Conservation (phyloP, 1,140 invertebrate species). For the Cyclargus thomasi region DNA sequence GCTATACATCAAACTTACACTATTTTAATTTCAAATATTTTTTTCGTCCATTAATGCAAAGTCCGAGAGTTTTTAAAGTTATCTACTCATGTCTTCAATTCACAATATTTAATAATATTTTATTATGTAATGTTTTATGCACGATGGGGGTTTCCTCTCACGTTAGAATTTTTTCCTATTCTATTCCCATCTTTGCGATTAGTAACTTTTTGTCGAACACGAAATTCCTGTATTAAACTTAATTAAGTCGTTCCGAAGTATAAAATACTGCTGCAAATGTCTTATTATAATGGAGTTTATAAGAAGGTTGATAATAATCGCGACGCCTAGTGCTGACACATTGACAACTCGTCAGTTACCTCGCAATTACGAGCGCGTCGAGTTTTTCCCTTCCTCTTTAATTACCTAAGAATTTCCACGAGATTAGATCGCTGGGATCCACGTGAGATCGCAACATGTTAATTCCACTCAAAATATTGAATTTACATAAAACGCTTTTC, state of each 20-base stretch:
- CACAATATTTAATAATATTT: too few relatives aligned
- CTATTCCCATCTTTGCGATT: not conserved
- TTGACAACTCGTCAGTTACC: constrained; percentile 34
- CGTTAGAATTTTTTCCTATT: not conserved
- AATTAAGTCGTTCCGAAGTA: not conserved
- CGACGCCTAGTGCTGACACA: constrained; percentile 14
- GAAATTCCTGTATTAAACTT: not conserved
- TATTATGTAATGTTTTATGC: too few relatives aligned
- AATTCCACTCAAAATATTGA: constrained; percentile 39
- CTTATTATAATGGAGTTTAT: not conserved
- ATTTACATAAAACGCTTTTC: constrained; percentile 43
- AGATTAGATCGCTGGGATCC: constrained; percentile 34
- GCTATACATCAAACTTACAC: too few relatives aligned
- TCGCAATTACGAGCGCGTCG: constrained; percentile 43
- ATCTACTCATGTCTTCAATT: too few relatives aligned
- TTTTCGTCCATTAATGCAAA: too few relatives aligned
- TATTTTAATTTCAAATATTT: too few relatives aligned
- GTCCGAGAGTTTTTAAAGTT: too few relatives aligned
- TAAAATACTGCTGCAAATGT: not conserved
- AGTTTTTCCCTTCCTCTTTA: constrained; percentile 49
- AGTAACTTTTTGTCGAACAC: not conserved
- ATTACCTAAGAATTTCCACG: constrained; percentile 56
- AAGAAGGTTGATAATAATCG: not conserved
- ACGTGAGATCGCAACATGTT: constrained; percentile 47
- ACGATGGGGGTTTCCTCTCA: too few relatives aligned